Evolutionary conservation across 2,113 vertebrate species (phyloP).

Genomic region (Lichenostomus cassidix): DNA sequence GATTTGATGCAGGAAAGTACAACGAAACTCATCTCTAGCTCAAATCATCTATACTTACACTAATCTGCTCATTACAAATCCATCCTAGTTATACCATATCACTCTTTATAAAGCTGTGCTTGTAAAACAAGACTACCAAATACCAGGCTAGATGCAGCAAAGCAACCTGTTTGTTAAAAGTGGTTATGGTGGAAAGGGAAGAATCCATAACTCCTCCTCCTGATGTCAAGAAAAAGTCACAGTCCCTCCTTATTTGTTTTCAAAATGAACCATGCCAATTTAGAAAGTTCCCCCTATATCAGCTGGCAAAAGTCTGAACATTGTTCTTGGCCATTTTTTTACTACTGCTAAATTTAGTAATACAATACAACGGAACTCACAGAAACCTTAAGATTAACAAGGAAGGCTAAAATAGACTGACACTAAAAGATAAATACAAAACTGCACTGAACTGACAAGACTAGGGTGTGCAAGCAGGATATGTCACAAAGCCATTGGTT

Average conservation of each 20-base stretch:
- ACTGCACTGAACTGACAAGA: background rate
- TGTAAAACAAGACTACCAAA: background rate
- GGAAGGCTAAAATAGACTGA: background rate
- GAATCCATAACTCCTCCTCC: background rate
- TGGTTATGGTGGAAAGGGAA: background rate
- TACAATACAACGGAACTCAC: background rate
- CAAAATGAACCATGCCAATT: background rate
- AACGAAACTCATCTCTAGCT: background rate
- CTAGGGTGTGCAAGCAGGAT: background rate
- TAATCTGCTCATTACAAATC: background rate
- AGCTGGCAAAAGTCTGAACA: background rate
- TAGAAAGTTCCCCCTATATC: background rate
- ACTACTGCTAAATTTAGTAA: background rate
- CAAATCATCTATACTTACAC: background rate
- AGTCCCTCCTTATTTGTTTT: background rate
- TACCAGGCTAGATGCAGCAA: background rate
- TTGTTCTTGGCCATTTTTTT: background rate
- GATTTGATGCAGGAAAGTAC: background rate
- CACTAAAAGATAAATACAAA: background rate
- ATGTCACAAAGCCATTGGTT: background rate
- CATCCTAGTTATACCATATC: background rate
- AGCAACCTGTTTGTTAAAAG: background rate
- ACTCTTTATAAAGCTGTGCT: background rate
- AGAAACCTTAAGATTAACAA: background rate
- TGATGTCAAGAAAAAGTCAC: background rate